Evolutionary conservation across 2,113 vertebrate species (phyloP), one percentile per base, ranked within the genome.

Genomic region (Laticauda colubrina): DNA sequence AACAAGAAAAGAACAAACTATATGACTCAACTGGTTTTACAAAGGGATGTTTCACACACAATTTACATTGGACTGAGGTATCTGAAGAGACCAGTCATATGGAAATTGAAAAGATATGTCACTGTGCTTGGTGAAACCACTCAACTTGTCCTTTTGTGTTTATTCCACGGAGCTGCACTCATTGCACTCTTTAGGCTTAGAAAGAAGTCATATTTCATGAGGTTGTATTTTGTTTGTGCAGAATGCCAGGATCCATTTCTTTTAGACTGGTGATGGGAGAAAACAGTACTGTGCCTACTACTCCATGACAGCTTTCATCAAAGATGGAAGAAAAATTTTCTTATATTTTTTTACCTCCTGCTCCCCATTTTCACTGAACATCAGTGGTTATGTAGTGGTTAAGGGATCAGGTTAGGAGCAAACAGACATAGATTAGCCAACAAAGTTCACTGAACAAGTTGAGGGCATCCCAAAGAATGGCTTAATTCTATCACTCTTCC

Each of bases 1-100:
- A 51, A 91, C 88, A 92, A 81, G 10, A 57, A 90, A 92, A 81
- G 59, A 90, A 91, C 88, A 90, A 89, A 48, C 88, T 64, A 81
- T 54, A 91, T 75, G 39, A 56, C 88, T 59, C n/a, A 81, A 61
- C 61, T 85, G 89, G 89, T 88, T 92, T 94, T 88, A 81, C 29
- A 90, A 94, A 87, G 29, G 24, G 29, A 90, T 48, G 48, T 45
- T 75, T 92, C 75, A 90, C 14, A 51, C 24, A 88, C 26, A 87
- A 91, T 94, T 90, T 88, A 85, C 85, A 88, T 88, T n/a, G 48
- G 29, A 1, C 34, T 34, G 48, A 87, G 24, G 11, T 14, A 91
- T 85, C 24, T 89, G 88, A 88, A 43, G 85, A 34, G 69, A 55
- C 69, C 43, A 11, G 34, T 81, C 12, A 15, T 88, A 39, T n/a